A percentile compares a stretch with the other conserved stretches of the same genome.
Evolutionary conservation across 2,113 vertebrate genomes (phyloP).

Genomic region (Grantiella picta): DNA sequence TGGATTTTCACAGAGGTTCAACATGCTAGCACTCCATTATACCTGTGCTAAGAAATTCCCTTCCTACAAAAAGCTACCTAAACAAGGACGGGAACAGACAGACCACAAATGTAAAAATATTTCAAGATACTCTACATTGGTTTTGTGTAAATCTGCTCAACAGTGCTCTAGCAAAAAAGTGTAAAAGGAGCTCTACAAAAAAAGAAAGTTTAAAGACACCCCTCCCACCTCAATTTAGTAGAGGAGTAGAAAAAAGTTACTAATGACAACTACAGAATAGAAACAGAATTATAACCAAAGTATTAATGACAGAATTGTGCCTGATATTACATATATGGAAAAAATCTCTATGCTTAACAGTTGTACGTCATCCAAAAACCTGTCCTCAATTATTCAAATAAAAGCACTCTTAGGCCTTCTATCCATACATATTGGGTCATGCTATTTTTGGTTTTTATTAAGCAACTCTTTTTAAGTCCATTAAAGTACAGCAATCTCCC

Average conservation of each 20-base stretch:
- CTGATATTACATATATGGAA: not conserved
- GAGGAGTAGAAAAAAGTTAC: not conserved
- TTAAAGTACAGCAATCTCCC: not conserved
- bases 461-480: not conserved
- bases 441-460: constrained; percentile 12
- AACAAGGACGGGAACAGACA: not conserved
- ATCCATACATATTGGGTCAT: not conserved
- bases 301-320: not conserved
- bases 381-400: not conserved
- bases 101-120: not conserved
- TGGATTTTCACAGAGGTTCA: not conserved
- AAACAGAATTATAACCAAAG: not conserved
- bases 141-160: not conserved
- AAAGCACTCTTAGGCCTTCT: not conserved
- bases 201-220: not conserved
- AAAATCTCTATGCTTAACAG: not conserved
- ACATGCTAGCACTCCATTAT: not conserved
- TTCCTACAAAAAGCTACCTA: not conserved
- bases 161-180: not conserved
- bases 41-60: not conserved
- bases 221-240: not conserved
- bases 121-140: not conserved
- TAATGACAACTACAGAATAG: not conserved
- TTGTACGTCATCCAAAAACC: not conserved
- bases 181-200: not conserved